Percentiles rank a stretch among this genome's conserved stretches.
These are phyloP conservation scores for Eonycteris spelaea DNA, from an alignment of 2,113 vertebrate species.

Conservation along the genomic window DNA sequence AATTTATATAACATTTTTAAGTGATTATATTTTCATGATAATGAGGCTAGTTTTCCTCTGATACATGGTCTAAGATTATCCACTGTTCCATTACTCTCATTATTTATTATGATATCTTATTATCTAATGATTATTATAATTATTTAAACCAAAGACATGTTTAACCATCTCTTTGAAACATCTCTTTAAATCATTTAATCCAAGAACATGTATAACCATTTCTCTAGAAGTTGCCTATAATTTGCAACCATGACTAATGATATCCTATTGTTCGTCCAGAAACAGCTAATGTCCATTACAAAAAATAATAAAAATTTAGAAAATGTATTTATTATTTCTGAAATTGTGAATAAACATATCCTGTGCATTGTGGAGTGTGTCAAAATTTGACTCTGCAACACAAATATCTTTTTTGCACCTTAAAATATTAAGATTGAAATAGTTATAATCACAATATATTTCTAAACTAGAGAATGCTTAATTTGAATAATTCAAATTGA, in stretches of 20 bases:
- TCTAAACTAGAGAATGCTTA: neutral
- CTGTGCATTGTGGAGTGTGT: neutral
- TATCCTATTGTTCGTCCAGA: neutral
- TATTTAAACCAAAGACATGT: neutral
- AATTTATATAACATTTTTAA: slow-evolving; percentile 4
- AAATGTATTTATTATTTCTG: neutral
- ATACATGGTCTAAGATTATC: neutral
- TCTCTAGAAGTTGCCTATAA: neutral
- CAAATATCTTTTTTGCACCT: neutral
- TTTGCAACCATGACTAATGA: neutral
- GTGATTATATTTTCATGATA: neutral
- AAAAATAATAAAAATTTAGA: neutral
- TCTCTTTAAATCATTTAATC: neutral
- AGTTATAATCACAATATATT: neutral
- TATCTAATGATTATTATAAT: neutral
- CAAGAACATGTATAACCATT: neutral
- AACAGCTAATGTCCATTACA: neutral
- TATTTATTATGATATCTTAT: neutral
- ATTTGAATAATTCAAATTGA: neutral
- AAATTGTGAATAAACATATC: neutral
- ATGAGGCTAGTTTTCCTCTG: neutral
- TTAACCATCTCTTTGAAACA: neutral
- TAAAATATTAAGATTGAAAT: neutral
- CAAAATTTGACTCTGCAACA: neutral
- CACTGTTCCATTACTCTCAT: neutral